These are phyloP conservation scores for Equus przewalskii DNA, from an alignment of 2,113 vertebrate species.

Conservation along the genomic window DNA sequence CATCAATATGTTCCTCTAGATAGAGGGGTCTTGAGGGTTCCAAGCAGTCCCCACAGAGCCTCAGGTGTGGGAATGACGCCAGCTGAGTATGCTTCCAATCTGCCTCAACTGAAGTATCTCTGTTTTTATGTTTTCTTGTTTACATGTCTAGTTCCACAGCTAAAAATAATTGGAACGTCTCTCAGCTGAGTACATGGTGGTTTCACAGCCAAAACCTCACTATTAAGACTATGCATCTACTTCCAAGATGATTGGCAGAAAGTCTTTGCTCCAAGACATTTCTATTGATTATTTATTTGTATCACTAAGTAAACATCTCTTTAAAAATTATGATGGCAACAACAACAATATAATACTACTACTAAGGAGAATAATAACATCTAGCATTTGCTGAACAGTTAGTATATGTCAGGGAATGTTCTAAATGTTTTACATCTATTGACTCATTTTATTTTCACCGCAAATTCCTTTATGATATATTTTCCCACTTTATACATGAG, in stretches of 20 bases:
- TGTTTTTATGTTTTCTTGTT: background rate
- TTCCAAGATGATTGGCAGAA: background rate
- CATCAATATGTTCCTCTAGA: background rate
- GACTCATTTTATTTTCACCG: background rate
- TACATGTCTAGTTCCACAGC: background rate
- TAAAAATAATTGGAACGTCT: background rate
- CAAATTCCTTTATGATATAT: background rate
- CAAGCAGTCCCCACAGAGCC: background rate
- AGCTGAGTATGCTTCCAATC: background rate
- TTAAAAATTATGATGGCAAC: background rate
- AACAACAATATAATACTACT: background rate
- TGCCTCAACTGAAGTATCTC: background rate
- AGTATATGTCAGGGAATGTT: background rate
- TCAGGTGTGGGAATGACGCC: background rate
- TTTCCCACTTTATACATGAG: background rate
- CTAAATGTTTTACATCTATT: background rate
- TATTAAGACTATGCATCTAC: background rate
- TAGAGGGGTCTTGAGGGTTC: background rate
- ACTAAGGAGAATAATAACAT: background rate
- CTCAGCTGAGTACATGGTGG: background rate
- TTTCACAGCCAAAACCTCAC: background rate
- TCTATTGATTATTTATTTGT: background rate
- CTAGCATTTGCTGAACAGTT: background rate
- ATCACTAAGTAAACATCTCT: background rate
- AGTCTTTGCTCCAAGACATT: background rate